Base-by-base conservation (phyloP, 2,797 vertebrate genomes). In the Aldrovandia affinis region DNA sequence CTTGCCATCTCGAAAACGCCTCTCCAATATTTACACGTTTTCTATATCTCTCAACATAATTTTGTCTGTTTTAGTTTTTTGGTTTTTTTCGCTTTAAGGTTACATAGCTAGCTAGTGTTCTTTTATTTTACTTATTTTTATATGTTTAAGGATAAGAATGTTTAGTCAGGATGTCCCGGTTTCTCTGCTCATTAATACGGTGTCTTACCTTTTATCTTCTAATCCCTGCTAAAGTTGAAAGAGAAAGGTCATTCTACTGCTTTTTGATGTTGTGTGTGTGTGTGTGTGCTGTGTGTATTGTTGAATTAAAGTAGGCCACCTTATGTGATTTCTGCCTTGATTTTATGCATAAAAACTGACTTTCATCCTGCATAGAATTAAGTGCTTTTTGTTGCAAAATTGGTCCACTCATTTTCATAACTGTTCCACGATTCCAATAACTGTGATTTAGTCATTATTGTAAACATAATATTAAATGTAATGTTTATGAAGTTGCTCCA, bases 101-200 rank as follows among this genome's bases (percentile, higher is more conserved):
- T n/a, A n/a, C n/a, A n/a, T n/a, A n/a, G n/a, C n/a, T n/a, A n/a
- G n/a, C n/a, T n/a, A n/a, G n/a, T n/a, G n/a, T n/a, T n/a, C n/a
- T n/a, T n/a, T n/a, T n/a, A n/a, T n/a, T n/a, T n/a, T n/a, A n/a
- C n/a, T n/a, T n/a, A n/a, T n/a, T n/a, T n/a, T n/a, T n/a, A 82
- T 82, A n/a, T 25, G 33, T 59, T 81, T 68, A 52, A 33, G 83
- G 47, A 78, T 75, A 57, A 44, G 81, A 87, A 30, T 47, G 30
- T 36, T 25, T 8, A 33, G 28, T 70, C 77, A 79, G 20, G 50
- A 80, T 10, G 33, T 59, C 65, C 42, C 68, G 8, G 81, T 22
- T 57, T 47, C 68, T 77, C 47, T 78, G 75, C 84, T 87, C 47
- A 80, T 92, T 87, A 88, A 84, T 78, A 54, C 80, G 83, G 86